Base-by-base conservation (phyloP, 2,113 vertebrate genomes). In the Cebidichthys violaceus region DNA sequence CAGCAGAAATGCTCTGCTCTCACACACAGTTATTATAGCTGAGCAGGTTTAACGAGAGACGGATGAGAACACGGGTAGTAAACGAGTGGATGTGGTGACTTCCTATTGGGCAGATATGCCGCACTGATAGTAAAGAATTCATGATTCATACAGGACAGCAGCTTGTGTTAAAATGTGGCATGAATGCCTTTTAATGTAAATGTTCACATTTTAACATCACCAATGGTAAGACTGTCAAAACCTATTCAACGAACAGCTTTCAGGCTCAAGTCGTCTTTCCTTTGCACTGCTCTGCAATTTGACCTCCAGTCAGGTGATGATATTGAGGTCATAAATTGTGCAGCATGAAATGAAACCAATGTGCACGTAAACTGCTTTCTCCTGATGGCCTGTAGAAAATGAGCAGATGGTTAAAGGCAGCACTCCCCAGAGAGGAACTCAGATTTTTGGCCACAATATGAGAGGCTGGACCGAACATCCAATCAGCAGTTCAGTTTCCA, bases 321-420 rank as follows among this genome's bases (percentile, higher is more conserved):
- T 59, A 84, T 66, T 39, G 27, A 52, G 57, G 67, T 73, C 65
- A 81, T 67, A 68, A 39, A 82, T 45, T 72, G 69, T 70, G 45
- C 31, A 22, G 18, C 17, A 55, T 70, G 69, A 84, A 70, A 77
- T 74, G 10, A 77, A 83, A 59, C 20, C 73, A 65, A 14, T 35
- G 22, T 41, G 39, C 35, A 62, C 1, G 8, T 41, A 50, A 57
- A 70, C 81, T 15, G 37, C 17, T 39, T 61, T 59, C 45, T 62
- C 52, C 27, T 29, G 15, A 43, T 65, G 31, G 64, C 65, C 65
- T 43, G 18, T n/a, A 8, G 59, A 66, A 74, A 57, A 11, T 20
- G 24, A 79, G 68, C 75, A 79, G 67, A 61, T 79, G 55, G 75
- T 66, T 73, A 73, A 79, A 82, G 61, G 41, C 18, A 35, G 27